Percentiles rank a stretch among this genome's conserved stretches.
phyloP scores from a whole-genome alignment of 2,113 vertebrate species.

The Cervus canadensis region DNA sequence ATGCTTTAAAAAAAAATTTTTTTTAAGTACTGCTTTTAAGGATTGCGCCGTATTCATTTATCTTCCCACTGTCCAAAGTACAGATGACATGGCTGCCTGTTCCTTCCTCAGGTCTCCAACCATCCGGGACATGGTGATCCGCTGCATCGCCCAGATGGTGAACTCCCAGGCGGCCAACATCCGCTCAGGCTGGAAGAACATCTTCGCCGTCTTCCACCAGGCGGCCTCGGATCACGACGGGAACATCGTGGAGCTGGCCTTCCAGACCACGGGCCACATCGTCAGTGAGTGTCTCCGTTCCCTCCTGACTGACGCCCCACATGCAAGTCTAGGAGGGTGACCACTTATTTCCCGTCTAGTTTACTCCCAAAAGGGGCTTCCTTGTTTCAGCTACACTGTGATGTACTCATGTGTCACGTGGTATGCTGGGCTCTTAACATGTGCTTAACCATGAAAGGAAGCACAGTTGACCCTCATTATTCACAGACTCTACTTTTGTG shows the following conservation, averaged over 20 bases:
- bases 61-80: accelerated
- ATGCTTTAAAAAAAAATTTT: neutral
- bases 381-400: neutral
- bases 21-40: neutral
- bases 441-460: neutral
- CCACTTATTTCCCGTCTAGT: neutral
- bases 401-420: accelerated
- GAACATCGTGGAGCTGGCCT: constrained; percentile 95
- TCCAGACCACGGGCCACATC: constrained; percentile 96
- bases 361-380: neutral
- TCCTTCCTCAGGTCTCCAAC: constrained; percentile 88
- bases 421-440: neutral
- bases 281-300: constrained; percentile 88
- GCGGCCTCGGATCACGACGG: constrained; percentile 94
- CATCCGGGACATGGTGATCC: constrained; percentile 98
- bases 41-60: neutral
- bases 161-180: constrained; percentile 97
- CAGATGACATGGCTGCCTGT: neutral
- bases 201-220: constrained; percentile 98
- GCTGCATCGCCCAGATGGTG: constrained; percentile 98
- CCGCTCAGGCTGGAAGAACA: constrained; percentile 99
- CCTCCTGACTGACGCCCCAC: neutral
- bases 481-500: neutral
- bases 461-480: neutral
- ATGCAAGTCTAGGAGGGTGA: neutral